A percentile compares a stretch with the other conserved stretches of the same genome.
Conservation (phyloP, 2,888 invertebrate species). For the Heteromyza rotundicornis region DNA sequence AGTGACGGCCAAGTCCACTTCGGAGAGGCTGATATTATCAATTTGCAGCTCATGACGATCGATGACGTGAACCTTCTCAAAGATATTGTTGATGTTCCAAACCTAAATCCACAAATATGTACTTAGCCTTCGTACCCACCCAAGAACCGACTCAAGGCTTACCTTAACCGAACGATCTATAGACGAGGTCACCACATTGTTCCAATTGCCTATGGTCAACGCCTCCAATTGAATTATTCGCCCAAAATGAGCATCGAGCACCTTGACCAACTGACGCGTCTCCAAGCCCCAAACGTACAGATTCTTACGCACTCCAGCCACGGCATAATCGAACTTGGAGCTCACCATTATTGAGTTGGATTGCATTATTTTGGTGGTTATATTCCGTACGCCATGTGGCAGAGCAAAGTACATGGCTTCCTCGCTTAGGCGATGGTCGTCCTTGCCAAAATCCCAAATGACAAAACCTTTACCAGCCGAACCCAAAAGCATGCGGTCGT, state of each 20-base stretch:
- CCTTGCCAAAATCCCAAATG: constrained; percentile 76
- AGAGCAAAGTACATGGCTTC: constrained; percentile 73
- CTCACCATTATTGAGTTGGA: constrained; percentile 93
- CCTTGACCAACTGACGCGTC: constrained; percentile 82
- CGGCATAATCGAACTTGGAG: constrained; percentile 87
- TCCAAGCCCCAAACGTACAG: constrained; percentile 93
- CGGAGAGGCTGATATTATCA: constrained; percentile 85
- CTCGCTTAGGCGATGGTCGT: constrained; percentile 57
- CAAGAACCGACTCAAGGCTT: no score
- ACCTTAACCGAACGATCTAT: constrained; percentile 97
- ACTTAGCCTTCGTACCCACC: no score
- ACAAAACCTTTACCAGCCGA: constrained; percentile 85
- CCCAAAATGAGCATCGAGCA: constrained; percentile 96
- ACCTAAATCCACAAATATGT: no score
- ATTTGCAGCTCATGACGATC: constrained; percentile 95
- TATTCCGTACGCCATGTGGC: constrained; percentile 90
- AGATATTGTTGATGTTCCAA: constrained; percentile 99
- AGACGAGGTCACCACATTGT: constrained; percentile 94
- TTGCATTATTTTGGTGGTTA: constrained; percentile 87
- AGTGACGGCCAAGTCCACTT: constrained; percentile 84
- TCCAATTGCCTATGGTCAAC: constrained; percentile 87
- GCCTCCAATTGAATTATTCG: constrained; percentile 91
- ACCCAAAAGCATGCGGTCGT: constrained; percentile 81
- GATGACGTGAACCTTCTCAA: constrained; percentile 95
- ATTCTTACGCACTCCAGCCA: constrained; percentile 94